Evolutionary conservation across 1,140 invertebrate genomes (phyloP).

Genomic region (Drosophila asahinai): DNA sequence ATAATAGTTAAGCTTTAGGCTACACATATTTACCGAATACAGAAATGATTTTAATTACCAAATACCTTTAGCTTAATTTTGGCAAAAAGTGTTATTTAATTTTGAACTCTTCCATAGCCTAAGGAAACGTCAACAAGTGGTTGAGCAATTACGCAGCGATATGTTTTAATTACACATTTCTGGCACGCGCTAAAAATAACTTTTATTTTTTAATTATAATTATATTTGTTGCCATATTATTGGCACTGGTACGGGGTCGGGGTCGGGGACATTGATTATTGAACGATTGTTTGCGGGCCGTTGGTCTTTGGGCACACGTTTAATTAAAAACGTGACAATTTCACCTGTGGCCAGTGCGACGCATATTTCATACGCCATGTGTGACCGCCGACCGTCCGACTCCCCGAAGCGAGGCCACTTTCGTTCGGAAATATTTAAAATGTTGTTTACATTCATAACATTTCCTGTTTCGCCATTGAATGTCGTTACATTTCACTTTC

Average conservation of each 20-base stretch:
- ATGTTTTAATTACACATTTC: conserved; percentile 52
- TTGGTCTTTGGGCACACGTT: conserved; percentile 40
- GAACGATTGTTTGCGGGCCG: conserved; percentile 28
- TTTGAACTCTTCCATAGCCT: not conserved
- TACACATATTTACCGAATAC: too few relatives aligned
- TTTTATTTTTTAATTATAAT: conserved; percentile 68
- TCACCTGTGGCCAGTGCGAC: conserved; percentile 67
- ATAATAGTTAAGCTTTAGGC: not conserved
- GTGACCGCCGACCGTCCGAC: conserved; percentile 22
- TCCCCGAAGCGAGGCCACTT: not conserved
- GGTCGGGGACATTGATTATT: conserved; percentile 61
- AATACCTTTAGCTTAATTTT: not conserved
- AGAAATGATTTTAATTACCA: not conserved
- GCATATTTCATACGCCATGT: conserved; percentile 75
- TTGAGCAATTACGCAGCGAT: not conserved
- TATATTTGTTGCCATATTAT: conserved; percentile 57
- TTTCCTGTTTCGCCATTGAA: conserved; percentile 26
- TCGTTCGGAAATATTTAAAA: conserved; percentile 31
- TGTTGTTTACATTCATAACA: conserved; percentile 67
- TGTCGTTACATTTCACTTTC: conserved; percentile 77
- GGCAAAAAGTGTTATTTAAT: not conserved
- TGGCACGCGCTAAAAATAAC: conserved; percentile 64
- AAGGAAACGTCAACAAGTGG: conserved; percentile 59
- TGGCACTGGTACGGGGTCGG: conserved; percentile 13
- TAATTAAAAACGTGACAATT: conserved; percentile 84